Percentiles rank a stretch among this genome's conserved stretches.
These are phyloP conservation scores for Aspidoscelis tigris DNA, from an alignment of 2,113 vertebrate genomes.

Conservation along the genomic window DNA sequence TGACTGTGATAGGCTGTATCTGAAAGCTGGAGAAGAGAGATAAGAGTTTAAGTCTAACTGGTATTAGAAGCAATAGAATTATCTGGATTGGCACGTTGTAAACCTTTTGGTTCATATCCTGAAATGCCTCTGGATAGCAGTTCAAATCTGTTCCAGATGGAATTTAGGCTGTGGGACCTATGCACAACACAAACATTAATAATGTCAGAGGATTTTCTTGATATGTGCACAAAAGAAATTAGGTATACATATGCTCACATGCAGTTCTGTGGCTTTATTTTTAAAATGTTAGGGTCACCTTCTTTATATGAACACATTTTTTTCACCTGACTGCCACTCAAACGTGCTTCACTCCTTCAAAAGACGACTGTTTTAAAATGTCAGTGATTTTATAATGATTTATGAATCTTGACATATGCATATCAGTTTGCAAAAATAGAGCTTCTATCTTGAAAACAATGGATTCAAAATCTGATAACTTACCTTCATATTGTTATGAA, in stretches of 20 bases:
- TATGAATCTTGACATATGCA: slow-evolving; percentile 16
- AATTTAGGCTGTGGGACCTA: slow-evolving; percentile 50
- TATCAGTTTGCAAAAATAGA: slow-evolving; percentile 45
- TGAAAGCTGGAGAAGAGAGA: slow-evolving; percentile 73
- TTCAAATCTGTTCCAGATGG: slow-evolving; percentile 61
- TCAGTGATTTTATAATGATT: slow-evolving; percentile 53
- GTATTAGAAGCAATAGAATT: slow-evolving; percentile 75
- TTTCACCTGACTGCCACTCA: slow-evolving; percentile 40
- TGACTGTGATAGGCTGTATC: slow-evolving; percentile 70
- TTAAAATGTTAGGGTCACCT: slow-evolving; percentile 21
- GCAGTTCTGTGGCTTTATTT: fast-evolving
- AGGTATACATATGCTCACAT: neutral
- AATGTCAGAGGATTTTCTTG: slow-evolving; percentile 47
- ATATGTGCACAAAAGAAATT: slow-evolving; percentile 5
- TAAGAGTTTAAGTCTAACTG: slow-evolving; percentile 76
- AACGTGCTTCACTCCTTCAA: slow-evolving; percentile 37
- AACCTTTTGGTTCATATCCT: slow-evolving; percentile 67
- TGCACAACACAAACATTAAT: neutral
- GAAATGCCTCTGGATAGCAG: slow-evolving; percentile 68
- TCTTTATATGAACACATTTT: slow-evolving; percentile 32
- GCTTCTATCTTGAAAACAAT: slow-evolving; percentile 14
- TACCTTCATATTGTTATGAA: neutral
- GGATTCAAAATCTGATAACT: neutral
- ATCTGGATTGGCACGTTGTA: slow-evolving; percentile 67
- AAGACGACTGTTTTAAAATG: slow-evolving; percentile 54